Evolutionary conservation across 2,113 vertebrate genomes (phyloP).

Genomic region (Gambusia holbrooki): DNA sequence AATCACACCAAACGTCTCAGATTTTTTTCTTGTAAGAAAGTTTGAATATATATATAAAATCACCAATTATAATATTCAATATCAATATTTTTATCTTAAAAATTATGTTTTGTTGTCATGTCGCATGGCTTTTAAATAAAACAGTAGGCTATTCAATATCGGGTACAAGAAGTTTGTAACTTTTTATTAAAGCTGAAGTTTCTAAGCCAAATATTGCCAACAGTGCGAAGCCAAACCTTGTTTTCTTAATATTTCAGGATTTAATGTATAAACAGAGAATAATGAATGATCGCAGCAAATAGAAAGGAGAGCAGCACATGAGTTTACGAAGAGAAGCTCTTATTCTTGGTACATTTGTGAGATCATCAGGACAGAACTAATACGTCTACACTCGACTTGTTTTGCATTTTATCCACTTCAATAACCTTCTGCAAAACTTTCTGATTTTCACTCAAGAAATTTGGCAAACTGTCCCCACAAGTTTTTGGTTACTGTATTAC

Average conservation of each 20-base stretch:
- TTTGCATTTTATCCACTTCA: background rate
- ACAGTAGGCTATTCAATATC: background rate
- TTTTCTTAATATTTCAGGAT: background rate
- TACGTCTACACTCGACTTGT: background rate
- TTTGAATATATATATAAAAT: too few species aligned
- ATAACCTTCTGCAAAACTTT: background rate
- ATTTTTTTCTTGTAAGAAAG: too few species aligned
- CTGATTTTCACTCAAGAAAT: background rate
- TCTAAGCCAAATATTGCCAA: background rate
- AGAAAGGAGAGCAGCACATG: background rate
- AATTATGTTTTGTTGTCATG: too few species aligned
- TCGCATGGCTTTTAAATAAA: too few species aligned
- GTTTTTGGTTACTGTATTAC: slow-evolving; percentile 12
- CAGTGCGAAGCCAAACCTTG: background rate
- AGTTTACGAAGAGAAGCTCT: background rate
- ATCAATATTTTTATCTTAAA: too few species aligned
- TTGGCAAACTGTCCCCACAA: background rate
- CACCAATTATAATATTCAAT: too few species aligned
- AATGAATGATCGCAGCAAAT: background rate
- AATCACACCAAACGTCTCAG: too few species aligned
- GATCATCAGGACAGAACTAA: background rate
- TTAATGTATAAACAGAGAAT: background rate
- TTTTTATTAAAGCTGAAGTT: too few species aligned
- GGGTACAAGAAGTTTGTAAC: background rate
- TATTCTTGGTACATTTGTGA: background rate